phyloP scores from a whole-genome alignment of 2,113 vertebrate species.

The Limnothrissa miodon region DNA sequence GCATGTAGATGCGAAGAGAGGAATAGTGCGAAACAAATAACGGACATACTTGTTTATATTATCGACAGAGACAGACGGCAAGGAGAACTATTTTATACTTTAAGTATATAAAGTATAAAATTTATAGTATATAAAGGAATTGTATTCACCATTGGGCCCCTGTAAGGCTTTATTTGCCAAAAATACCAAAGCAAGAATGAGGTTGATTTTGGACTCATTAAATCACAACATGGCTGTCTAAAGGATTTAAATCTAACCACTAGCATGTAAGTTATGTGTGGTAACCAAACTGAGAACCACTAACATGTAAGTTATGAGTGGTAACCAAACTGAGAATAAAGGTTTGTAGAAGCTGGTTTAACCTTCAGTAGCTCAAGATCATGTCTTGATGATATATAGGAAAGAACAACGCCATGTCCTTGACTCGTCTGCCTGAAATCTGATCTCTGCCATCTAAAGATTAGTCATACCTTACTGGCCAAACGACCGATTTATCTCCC shows the following conservation, averaged over 20 bases:
- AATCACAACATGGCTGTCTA: neutral
- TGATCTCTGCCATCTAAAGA: neutral
- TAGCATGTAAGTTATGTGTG: neutral
- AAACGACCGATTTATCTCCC: neutral
- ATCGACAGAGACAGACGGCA: neutral
- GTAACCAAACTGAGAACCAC: neutral
- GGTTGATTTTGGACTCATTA: neutral
- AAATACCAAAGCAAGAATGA: neutral
- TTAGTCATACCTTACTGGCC: neutral
- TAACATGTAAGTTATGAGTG: neutral
- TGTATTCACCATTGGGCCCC: neutral
- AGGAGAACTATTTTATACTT: neutral
- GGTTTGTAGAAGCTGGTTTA: neutral
- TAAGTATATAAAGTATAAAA: no score
- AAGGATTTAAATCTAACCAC: neutral
- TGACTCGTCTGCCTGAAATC: neutral
- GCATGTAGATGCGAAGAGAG: neutral
- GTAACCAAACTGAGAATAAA: neutral
- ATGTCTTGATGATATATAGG: conserved; percentile 6
- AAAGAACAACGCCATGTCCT: neutral
- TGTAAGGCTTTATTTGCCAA: neutral
- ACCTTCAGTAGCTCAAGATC: neutral
- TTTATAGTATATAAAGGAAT: no score
- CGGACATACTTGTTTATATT: neutral
- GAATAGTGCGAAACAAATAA: neutral